phyloP scores from a whole-genome alignment of 2,888 invertebrate species.

The Listrodromus nycthemerus region DNA sequence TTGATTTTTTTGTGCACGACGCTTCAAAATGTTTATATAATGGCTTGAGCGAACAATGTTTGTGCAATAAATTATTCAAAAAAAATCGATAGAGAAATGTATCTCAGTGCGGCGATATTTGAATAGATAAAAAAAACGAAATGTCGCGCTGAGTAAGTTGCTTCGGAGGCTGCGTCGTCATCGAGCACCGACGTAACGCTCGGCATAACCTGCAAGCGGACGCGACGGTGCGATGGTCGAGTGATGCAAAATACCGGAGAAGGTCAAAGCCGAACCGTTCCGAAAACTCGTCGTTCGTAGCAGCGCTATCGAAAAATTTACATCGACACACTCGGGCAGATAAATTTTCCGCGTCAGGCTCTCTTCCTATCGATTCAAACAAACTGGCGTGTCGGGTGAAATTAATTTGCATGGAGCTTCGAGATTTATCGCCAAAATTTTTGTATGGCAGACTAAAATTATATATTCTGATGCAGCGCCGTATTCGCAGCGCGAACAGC shows the following conservation, averaged over 20 bases:
- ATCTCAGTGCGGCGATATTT: no score
- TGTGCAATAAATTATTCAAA: neutral
- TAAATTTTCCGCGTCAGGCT: neutral
- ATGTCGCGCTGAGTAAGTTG: neutral
- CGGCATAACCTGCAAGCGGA: neutral
- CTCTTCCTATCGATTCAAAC: neutral
- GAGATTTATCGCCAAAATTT: neutral
- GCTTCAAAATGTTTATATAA: neutral
- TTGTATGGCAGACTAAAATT: neutral
- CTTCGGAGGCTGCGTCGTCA: neutral
- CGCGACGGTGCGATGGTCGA: neutral
- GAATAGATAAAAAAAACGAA: neutral
- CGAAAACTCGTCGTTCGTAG: neutral
- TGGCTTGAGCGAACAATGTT: neutral
- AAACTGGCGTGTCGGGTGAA: neutral
- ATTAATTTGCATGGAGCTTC: neutral
- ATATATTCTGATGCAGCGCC: neutral
- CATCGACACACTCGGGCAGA: slow-evolving; percentile 21
- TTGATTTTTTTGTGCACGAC: neutral
- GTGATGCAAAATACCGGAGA: neutral
- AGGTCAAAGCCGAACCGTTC: neutral
- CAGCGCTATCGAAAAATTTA: neutral
- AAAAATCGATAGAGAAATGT: no score
- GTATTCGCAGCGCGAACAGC: neutral
- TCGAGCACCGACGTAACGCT: slow-evolving; percentile 1